These are phyloP conservation scores for Myotis findleyi DNA, from an alignment of 2,797 vertebrate species.

Conservation along the genomic window DNA sequence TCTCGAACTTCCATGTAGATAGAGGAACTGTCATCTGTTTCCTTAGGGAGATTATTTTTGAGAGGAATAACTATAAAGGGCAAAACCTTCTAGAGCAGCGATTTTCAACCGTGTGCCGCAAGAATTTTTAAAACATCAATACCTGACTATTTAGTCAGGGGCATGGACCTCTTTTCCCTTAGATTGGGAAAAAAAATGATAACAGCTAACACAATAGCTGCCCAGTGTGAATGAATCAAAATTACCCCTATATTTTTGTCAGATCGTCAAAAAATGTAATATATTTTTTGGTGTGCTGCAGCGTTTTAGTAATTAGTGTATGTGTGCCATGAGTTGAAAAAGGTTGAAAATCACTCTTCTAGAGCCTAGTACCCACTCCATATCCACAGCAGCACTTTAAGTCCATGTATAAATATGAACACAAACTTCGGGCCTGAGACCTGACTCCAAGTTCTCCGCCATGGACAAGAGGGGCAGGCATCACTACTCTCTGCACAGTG, in stretches of 20 bases:
- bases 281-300: neutral
- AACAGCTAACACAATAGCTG: neutral
- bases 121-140: neutral
- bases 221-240: neutral
- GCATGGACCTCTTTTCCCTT: neutral
- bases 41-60: constrained; percentile 32
- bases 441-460: neutral
- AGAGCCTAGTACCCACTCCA: neutral
- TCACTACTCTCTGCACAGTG: neutral
- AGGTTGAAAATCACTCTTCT: neutral
- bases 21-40: constrained; percentile 56
- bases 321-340: neutral
- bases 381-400: neutral
- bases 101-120: neutral
- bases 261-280: neutral
- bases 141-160: neutral
- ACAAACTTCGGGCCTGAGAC: neutral
- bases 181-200: neutral
- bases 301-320: neutral
- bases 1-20: neutral
- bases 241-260: neutral
- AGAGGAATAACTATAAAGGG: constrained; percentile 2
- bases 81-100: neutral
- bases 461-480: neutral
- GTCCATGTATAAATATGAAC: neutral